Conservation (phyloP, 2,113 vertebrate species). For the Poecilia latipinna region DNA sequence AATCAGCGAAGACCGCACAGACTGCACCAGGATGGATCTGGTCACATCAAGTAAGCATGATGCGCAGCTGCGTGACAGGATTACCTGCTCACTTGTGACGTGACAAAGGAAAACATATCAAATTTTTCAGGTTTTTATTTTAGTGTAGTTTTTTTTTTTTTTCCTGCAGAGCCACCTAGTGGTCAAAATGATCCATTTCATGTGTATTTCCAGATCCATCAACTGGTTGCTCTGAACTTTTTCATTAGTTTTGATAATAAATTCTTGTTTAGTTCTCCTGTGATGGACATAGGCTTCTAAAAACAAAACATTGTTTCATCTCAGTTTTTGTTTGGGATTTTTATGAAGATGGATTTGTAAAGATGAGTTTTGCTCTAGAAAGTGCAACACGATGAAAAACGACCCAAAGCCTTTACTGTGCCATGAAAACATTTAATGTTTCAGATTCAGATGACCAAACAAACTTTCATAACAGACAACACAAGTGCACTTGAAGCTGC, state of each 20-base stretch:
- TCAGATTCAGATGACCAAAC: too few species aligned
- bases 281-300: too few species aligned
- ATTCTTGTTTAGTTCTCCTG: too few species aligned
- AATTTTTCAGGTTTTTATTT: background rate
- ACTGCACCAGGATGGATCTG: conserved; percentile 88
- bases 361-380: too few species aligned
- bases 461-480: too few species aligned
- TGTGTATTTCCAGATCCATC: background rate
- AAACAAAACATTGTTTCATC: too few species aligned
- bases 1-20: conserved; percentile 68
- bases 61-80: background rate
- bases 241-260: background rate
- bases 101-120: background rate
- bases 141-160: background rate
- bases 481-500: too few species aligned
- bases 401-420: too few species aligned
- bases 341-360: too few species aligned
- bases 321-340: too few species aligned
- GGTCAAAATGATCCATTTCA: background rate
- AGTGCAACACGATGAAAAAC: too few species aligned
- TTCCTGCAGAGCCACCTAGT: background rate
- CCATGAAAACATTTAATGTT: too few species aligned
- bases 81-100: background rate
- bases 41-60: conserved; percentile 81
- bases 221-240: background rate